Base-by-base conservation (phyloP, 2,888 invertebrate species). In the Acrobasis repandana region DNA sequence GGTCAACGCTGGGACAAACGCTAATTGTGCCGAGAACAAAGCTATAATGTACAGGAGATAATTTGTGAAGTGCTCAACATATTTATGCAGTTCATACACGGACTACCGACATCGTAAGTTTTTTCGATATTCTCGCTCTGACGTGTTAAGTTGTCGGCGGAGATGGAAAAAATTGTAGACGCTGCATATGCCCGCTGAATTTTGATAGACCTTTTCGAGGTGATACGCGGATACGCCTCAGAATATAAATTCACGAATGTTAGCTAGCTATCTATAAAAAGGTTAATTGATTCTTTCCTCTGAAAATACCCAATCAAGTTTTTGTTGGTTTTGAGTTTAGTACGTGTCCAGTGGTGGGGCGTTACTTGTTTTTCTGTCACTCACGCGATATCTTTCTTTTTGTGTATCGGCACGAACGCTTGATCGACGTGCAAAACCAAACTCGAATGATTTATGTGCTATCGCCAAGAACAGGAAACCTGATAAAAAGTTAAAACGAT, bases 121-220 rank as follows among this genome's bases (percentile, higher is more conserved):
- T 83, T 81, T 81, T 80, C 72, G 74, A 82, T 80, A 82, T 85
- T 82, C 83, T 81, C 77, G 68, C 73, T 74, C 72, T 73, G 71
- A 80, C 79, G 83, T 83, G 83, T 83, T 82, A 83, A 82, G 78
- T 80, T 74, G 80, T 76, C 79, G 72, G 77, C 77, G 76, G 75
- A 79, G 77, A 77, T 76, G 74, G 75, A 75, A 80, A 80, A 20
- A 83, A 82, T 76, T 73, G 69, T 71, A 69, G 75, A 71, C 72
- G 75, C 70, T 72, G 74, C 70, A 69, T 63, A 75, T 75, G 83
- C 75, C 77, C 67, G 70, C 71, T 78, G 85, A 84, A 85, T 86
- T 79, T 82, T 82, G 79, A 86, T 80, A 70, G 67, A 68, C 65
- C 63, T 70, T 68, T 56, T 54, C 47, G 18, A 33, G 36, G 43